A percentile compares a stretch with the other conserved stretches of the same genome.
Evolutionary conservation across 2,888 invertebrate species (phyloP).

Genomic region (Holacanthella duospinosa): DNA sequence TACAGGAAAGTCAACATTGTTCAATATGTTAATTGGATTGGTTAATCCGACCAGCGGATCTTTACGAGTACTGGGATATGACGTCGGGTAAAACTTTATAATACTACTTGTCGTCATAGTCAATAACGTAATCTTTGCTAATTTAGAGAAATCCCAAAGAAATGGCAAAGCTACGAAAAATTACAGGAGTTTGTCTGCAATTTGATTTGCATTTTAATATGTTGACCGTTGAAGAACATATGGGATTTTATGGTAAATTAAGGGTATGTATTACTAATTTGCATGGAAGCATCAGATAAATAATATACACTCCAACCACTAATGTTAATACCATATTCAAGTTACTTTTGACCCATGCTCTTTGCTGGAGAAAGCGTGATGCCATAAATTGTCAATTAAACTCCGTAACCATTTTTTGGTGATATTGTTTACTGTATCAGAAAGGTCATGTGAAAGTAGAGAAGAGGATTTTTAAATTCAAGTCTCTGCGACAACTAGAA

Average conservation of each 20-base stretch:
- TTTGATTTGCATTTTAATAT: slow-evolving; percentile 72
- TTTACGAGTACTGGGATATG: slow-evolving; percentile 63
- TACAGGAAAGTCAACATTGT: slow-evolving; percentile 42
- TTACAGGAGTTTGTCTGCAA: slow-evolving; percentile 80
- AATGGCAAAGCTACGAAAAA: slow-evolving; percentile 63
- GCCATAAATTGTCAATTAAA: too few species aligned
- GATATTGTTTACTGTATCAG: too few species aligned
- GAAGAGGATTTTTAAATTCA: too few species aligned
- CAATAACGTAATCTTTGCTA: slow-evolving; percentile 15
- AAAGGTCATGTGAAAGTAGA: too few species aligned
- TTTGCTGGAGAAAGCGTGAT: too few species aligned
- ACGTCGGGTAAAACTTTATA: slow-evolving; percentile 50
- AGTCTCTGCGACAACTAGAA: too few species aligned
- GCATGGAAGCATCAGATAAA: too few species aligned
- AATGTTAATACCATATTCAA: too few species aligned
- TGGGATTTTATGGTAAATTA: slow-evolving; percentile 69
- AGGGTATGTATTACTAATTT: too few species aligned
- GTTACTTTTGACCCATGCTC: too few species aligned
- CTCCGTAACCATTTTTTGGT: too few species aligned
- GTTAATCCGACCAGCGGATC: slow-evolving; percentile 62
- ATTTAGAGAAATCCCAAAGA: slow-evolving; percentile 64
- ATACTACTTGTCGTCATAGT: neutral
- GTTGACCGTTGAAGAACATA: slow-evolving; percentile 66
- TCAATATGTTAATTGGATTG: slow-evolving; percentile 74
- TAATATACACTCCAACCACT: too few species aligned